These are phyloP conservation scores for Anneissia japonica DNA, from an alignment of 35 echinoderm and acorn worm species.

Conservation along the genomic window DNA sequence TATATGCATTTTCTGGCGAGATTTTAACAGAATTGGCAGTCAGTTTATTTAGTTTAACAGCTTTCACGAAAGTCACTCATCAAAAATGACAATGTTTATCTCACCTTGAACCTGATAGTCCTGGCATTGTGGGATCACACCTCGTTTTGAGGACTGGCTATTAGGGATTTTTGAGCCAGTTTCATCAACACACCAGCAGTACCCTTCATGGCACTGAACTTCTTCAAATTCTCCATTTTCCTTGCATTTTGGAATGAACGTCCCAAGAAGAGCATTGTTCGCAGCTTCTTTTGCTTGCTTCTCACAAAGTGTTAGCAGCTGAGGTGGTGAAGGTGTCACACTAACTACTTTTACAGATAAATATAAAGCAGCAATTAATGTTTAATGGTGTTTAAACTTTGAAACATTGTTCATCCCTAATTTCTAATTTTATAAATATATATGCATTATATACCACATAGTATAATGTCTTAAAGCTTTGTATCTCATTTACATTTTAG, in stretches of 20 bases:
- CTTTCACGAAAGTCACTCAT: too few species aligned
- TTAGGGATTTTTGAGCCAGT: background rate
- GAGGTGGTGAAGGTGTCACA: background rate
- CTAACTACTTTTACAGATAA: background rate
- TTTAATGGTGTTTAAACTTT: too few species aligned
- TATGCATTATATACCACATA: too few species aligned
- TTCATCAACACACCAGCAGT: conserved; percentile 19
- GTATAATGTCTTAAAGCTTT: too few species aligned
- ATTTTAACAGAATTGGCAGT: too few species aligned
- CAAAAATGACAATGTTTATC: too few species aligned
- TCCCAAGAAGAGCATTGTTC: background rate
- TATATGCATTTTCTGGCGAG: too few species aligned
- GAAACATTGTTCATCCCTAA: too few species aligned
- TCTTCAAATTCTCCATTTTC: background rate
- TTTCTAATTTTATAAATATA: too few species aligned
- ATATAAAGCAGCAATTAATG: too few species aligned
- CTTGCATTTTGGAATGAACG: background rate
- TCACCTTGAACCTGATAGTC: background rate
- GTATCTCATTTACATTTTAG: too few species aligned
- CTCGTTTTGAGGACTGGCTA: background rate
- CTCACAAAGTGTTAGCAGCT: background rate
- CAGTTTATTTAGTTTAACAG: too few species aligned
- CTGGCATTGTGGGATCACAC: background rate
- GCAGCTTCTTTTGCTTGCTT: background rate
- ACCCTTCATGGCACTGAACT: conserved; percentile 7